phyloP scores from a whole-genome alignment of 2,797 vertebrate genomes.

The Sebastiscus albofasciatus region DNA sequence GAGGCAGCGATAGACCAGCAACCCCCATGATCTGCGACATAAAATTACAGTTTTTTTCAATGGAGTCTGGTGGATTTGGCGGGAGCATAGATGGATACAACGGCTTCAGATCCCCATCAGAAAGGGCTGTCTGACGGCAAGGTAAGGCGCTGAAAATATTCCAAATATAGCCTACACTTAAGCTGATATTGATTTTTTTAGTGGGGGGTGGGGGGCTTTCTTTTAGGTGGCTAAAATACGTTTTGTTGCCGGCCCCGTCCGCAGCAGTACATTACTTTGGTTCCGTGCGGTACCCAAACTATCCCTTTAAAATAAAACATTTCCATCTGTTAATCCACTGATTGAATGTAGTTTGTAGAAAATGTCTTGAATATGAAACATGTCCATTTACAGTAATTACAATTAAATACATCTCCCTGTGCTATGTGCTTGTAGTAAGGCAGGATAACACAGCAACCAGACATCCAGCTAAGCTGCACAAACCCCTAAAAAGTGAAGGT shows the following conservation, averaged over 20 bases:
- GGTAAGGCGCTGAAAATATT: no score
- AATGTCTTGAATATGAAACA: background rate
- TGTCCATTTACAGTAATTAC: background rate
- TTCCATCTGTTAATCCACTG: background rate
- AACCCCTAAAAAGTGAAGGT: slow-evolving; percentile 10
- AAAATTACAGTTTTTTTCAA: no score
- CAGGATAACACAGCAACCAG: background rate
- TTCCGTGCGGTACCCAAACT: background rate
- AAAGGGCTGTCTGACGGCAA: no score
- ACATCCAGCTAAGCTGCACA: background rate
- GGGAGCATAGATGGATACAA: no score
- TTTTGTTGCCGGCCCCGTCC: rapidly evolving
- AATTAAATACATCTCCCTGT: background rate
- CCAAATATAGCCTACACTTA: no score
- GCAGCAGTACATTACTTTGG: no score
- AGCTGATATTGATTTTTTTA: no score
- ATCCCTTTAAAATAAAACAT: background rate
- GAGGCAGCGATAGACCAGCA: no score
- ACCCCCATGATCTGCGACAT: rapidly evolving
- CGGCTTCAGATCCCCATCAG: no score
- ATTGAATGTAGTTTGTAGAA: background rate
- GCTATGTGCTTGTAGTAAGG: background rate
- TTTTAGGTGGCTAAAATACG: no score
- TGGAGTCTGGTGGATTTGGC: no score
- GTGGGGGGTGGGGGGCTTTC: no score